Evolutionary conservation across 2,113 vertebrate species (phyloP).

Genomic region (Holacanthus passer): DNA sequence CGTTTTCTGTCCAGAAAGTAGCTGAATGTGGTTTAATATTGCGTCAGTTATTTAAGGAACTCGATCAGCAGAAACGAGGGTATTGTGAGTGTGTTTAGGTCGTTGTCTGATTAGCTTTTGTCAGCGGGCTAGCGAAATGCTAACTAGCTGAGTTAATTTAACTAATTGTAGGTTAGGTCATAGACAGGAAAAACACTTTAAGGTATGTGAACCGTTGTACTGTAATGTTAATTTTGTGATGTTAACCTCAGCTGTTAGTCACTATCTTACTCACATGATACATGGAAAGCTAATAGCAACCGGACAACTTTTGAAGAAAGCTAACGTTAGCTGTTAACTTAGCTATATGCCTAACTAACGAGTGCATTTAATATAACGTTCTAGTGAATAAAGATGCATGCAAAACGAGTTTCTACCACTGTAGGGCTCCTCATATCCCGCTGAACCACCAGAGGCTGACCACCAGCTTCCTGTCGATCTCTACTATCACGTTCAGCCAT

Average conservation of each 20-base stretch:
- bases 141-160: slow-evolving; percentile 16
- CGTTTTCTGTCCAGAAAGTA: rapidly evolving
- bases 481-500: too few relatives aligned
- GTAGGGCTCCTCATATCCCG: too few relatives aligned
- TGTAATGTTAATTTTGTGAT: neutral
- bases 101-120: neutral
- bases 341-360: neutral
- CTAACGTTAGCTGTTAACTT: neutral
- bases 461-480: too few relatives aligned
- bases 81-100: neutral
- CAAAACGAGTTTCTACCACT: too few relatives aligned
- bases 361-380: neutral
- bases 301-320: rapidly evolving
- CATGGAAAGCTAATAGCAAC: neutral
- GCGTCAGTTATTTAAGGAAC: too few relatives aligned
- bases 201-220: neutral
- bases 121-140: slow-evolving; percentile 10
- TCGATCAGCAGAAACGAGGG: neutral
- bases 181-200: neutral
- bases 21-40: rapidly evolving
- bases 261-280: neutral
- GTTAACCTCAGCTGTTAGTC: neutral
- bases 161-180: neutral
- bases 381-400: neutral
- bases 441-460: too few relatives aligned